phyloP scores from a whole-genome alignment of 2,888 invertebrate species.

The Cancer borealis region DNA sequence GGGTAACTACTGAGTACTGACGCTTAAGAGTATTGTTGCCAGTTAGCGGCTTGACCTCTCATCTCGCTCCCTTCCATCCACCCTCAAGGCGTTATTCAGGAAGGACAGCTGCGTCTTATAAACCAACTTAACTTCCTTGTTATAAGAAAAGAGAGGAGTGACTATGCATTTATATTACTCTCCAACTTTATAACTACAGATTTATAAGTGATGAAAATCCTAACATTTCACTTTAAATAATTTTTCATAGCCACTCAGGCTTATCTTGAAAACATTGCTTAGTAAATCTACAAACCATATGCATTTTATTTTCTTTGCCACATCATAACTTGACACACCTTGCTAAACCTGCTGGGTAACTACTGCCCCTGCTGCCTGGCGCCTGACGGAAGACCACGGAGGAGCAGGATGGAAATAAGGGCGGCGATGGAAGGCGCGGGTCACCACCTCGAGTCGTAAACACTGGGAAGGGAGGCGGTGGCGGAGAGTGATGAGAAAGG shows the following conservation, averaged over 20 bases:
- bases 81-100: neutral
- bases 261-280: neutral
- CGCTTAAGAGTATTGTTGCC: neutral
- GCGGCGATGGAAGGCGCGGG: neutral
- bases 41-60: neutral
- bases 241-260: neutral
- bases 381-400: neutral
- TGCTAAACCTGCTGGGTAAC: neutral
- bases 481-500: constrained; percentile 24
- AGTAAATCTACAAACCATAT: neutral
- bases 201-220: neutral
- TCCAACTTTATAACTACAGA: neutral
- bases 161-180: neutral
- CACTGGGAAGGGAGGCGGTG: constrained; percentile 24
- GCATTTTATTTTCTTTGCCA: neutral
- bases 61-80: neutral
- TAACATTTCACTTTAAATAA: neutral
- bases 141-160: neutral
- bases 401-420: neutral
- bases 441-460: neutral
- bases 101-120: neutral
- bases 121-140: neutral
- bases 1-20: constrained; percentile 28
- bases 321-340: neutral
- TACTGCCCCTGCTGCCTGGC: neutral